These are phyloP conservation scores for Mamestra brassicae DNA, from an alignment of 2,888 invertebrate species.

Conservation along the genomic window DNA sequence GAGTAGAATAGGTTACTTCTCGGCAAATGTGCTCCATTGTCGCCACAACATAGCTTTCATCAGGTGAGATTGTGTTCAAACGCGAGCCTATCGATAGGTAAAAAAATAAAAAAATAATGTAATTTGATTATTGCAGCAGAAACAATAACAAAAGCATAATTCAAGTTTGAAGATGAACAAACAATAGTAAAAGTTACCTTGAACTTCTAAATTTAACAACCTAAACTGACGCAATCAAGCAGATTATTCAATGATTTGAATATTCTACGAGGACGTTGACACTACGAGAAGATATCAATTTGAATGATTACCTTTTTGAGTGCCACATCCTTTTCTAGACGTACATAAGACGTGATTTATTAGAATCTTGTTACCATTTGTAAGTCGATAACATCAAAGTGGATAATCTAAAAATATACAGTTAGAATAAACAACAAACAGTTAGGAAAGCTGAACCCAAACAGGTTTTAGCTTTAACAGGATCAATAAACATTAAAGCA, in stretches of 20 bases:
- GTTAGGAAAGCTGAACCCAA: not conserved
- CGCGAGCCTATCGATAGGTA: too few relatives aligned
- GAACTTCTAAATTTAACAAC: constrained; percentile 13
- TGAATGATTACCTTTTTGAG: constrained; percentile 33
- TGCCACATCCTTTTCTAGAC: constrained; percentile 33
- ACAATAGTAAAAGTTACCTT: constrained; percentile 22
- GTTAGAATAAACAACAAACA: not conserved
- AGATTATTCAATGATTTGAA: constrained; percentile 41
- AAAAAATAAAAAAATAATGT: not conserved
- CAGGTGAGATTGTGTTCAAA: too few relatives aligned
- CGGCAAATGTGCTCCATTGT: too few relatives aligned
- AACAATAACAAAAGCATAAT: not conserved
- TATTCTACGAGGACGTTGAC: constrained; percentile 47
- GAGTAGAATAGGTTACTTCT: too few relatives aligned
- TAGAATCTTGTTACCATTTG: not conserved
- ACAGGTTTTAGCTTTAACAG: not conserved
- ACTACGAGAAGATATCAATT: constrained; percentile 14
- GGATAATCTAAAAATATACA: not conserved
- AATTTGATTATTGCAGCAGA: not conserved
- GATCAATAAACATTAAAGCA: not conserved
- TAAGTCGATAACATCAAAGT: not conserved
- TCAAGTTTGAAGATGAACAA: not conserved
- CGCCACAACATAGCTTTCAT: too few relatives aligned
- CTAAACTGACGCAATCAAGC: constrained; percentile 8
- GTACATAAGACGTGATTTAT: constrained; percentile 18